Base-by-base conservation (phyloP, 2,113 vertebrate genomes). In the Mobula hypostoma region DNA sequence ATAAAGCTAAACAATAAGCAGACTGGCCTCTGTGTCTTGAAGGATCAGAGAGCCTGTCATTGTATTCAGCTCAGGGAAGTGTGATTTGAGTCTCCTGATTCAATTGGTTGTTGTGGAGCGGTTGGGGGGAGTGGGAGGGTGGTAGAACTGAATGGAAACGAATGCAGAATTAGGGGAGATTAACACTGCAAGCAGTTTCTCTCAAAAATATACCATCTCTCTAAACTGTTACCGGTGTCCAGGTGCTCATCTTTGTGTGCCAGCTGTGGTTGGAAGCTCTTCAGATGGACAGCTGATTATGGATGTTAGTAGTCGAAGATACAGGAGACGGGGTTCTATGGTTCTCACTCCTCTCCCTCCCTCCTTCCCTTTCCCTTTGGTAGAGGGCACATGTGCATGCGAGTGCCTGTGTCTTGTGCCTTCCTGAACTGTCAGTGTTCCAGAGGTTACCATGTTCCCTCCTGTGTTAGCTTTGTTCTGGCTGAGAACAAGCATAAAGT, bases 21-120 rank as follows among this genome's bases (percentile, higher is more conserved):
- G 94, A 94, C 94, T 95, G 95, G 95, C 94, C 95, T 95, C 95
- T 94, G 95, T 94, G 94, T 15, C 83, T 88, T 14, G 27, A 14
- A 9, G 58, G 27, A 27, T 63, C 58, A 63, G 83, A n/a, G 11
- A 14, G n/a, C 1, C 77, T 14, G n/a, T 79, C 11, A 32, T 36
- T 32, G 77, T 14, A 79, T 14, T n/a, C 77, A 32, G 29, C 77
- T 15, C 6, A 24, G 8, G 74, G 77, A 61, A 63, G 21, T 27
- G 9, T 24, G 12, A 27, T 36, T 36, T 36, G 12, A n/a, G 48
- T 36, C 36, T 36, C 36, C 36, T 36, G 36, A 36, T 85, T 27
- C 61, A 63, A 12, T 27, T 15, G 58, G 1, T 88, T 56, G 58
- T 88, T 58, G 83, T 88, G 21, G 48, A 12, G 83, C 24, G 56